phyloP scores from a whole-genome alignment of 2,113 vertebrate species.

The Myxocyprinus asiaticus region DNA sequence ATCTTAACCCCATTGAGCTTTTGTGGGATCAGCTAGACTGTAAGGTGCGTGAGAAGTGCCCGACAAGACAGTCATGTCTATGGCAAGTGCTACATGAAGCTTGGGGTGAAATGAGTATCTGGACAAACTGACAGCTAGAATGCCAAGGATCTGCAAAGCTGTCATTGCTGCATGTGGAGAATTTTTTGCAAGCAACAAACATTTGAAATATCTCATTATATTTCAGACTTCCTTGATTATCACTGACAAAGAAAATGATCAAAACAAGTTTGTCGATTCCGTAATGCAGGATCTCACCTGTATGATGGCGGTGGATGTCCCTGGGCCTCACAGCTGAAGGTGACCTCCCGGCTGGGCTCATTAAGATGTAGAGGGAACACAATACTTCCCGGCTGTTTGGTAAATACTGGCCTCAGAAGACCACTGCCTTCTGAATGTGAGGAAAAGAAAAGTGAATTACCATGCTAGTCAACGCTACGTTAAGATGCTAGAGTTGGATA shows the following conservation, averaged over 20 bases:
- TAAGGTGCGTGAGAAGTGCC: no score
- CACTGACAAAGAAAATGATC: not conserved
- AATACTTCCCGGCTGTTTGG: conserved; percentile 86
- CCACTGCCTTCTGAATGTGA: conserved; percentile 76
- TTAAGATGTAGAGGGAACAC: conserved; percentile 88
- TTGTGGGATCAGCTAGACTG: no score
- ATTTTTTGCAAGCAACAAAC: no score
- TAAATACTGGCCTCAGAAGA: conserved; percentile 84
- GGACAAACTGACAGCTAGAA: no score
- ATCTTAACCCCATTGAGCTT: no score
- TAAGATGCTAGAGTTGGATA: not conserved
- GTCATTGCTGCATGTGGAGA: no score
- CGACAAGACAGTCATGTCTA: no score
- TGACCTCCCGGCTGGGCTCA: conserved; percentile 84
- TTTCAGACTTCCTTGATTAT: no score
- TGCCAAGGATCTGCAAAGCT: no score
- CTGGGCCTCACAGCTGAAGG: conserved; percentile 88
- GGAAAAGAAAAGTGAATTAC: conserved; percentile 16
- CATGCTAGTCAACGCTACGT: not conserved
- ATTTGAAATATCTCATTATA: no score
- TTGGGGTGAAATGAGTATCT: no score
- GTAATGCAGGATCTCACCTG: conserved; percentile 74
- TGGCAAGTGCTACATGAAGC: no score
- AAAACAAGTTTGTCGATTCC: not conserved
- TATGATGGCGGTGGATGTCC: conserved; percentile 86